Evolutionary conservation across 2,888 invertebrate species (phyloP).

Genomic region (Brenthis ino): DNA sequence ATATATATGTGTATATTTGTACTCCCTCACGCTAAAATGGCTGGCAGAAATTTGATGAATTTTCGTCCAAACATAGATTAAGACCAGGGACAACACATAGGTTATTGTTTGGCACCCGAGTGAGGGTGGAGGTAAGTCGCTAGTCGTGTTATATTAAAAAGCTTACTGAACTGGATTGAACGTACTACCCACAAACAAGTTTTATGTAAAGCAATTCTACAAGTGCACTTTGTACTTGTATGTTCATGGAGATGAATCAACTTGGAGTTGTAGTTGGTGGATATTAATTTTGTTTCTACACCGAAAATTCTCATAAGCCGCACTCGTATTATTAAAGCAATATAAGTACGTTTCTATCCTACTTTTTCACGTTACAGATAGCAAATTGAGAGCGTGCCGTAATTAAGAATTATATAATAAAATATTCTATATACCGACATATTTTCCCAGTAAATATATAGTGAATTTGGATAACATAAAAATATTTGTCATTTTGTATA

Average conservation of each 20-base stretch:
- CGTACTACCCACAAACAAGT: conserved; percentile 20
- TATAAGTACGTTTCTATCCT: conserved; percentile 12
- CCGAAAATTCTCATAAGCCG: conserved; percentile 32
- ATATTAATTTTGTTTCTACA: conserved; percentile 37
- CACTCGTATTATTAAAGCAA: conserved; percentile 24
- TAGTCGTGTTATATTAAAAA: too few species aligned
- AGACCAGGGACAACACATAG: too few species aligned
- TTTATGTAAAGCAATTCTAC: conserved; percentile 11
- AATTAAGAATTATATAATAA: conserved; percentile 6
- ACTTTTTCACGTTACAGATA: conserved; percentile 21
- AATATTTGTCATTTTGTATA: background rate
- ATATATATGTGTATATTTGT: too few species aligned
- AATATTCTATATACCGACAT: background rate
- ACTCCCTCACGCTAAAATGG: too few species aligned
- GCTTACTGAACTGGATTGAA: conserved; percentile 6
- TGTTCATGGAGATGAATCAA: conserved; percentile 47
- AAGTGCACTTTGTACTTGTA: conserved; percentile 22
- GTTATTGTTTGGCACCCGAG: too few species aligned
- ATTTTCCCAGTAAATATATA: background rate
- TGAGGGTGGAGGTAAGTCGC: too few species aligned
- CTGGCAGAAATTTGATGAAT: too few species aligned
- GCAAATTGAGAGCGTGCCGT: conserved; percentile 13
- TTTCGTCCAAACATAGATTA: too few species aligned
- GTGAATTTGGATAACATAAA: background rate
- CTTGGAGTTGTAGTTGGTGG: conserved; percentile 30